Evolutionary conservation across 2,888 invertebrate species (phyloP), one percentile per base, ranked within the genome.

Genomic region (Galeopsomyia nigrocyanea): DNA sequence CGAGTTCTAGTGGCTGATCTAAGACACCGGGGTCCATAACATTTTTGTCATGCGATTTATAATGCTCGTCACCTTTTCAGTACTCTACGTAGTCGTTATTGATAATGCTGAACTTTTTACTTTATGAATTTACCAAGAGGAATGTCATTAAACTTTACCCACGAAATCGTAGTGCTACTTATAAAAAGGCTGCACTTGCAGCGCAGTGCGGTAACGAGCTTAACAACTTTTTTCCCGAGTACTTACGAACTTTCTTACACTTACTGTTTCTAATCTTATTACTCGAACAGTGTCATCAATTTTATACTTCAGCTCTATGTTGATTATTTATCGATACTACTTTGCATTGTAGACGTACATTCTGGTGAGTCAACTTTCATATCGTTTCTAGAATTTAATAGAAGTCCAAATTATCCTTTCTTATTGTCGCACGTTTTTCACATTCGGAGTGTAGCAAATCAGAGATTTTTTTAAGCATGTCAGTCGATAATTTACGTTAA

Each of bases 21-120:
- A 88, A 66, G 88, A 88, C 26, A 89, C 89, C 22, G 86, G 89
- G 19, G 88, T 92, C 67, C 91, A 91, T 80, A 88, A 89, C 75
- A 91, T 93, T 78, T 93, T 92, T 82, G 88, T 91, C 31, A 90
- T 90, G 64, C 93, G 93, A 71, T 91, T 92, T 77, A 89, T 90
- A 71, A 90, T 94, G 80, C 88, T 92, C 51, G 83, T 90, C 49
- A 89, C 94, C 62, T 93, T 93, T 81, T 86, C 91, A 57, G 89
- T 92, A 65, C 88, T 94, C 67, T 92, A 92, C 76, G 87, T 90
- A 78, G 92, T 91, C 79, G 91, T 93, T 31, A 89, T 92, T 17
- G 82, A 82, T 65, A 86, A 84, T 73, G 82, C 83, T 46, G 82
- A 81, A 22, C 79, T n/a, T 80, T 46, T 79, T 84, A 49, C 56